Evolutionary conservation across 2,113 vertebrate genomes (phyloP).

Genomic region (Spea bombifrons): DNA sequence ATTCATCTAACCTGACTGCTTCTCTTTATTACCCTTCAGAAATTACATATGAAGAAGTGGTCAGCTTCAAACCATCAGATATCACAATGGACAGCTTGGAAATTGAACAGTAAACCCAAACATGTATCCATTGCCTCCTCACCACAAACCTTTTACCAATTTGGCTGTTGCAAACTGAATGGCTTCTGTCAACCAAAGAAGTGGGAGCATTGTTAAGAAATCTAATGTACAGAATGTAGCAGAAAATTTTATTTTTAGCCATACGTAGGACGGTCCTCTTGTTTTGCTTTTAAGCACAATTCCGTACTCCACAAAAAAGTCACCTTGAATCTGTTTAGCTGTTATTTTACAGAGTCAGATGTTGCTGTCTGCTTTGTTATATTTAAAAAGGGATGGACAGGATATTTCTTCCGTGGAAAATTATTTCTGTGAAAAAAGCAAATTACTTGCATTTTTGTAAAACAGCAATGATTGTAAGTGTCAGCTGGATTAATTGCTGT

Average conservation of each 20-base stretch:
- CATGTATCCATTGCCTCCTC: background rate
- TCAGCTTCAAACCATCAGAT: slow-evolving; percentile 80
- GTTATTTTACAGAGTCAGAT: no score
- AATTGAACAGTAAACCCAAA: slow-evolving; percentile 73
- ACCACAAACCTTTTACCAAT: background rate
- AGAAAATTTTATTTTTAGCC: background rate
- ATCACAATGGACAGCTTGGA: slow-evolving; percentile 80
- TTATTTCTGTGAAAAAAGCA: no score
- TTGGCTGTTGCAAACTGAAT: slow-evolving; percentile 18
- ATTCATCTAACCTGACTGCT: background rate
- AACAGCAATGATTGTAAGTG: no score
- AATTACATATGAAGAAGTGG: slow-evolving; percentile 89
- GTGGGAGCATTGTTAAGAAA: background rate
- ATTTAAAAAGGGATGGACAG: no score
- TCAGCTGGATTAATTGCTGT: no score
- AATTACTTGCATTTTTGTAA: no score
- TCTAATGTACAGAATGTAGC: background rate
- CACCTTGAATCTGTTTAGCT: no score
- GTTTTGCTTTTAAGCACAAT: background rate
- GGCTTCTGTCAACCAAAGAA: slow-evolving; percentile 38
- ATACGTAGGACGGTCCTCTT: background rate
- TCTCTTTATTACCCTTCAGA: slow-evolving; percentile 62
- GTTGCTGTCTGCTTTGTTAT: no score
- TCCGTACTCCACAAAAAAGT: no score
- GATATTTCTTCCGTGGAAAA: no score